These are phyloP conservation scores for Anas bahamensis DNA, from an alignment of 2,797 vertebrate species.

Conservation along the genomic window DNA sequence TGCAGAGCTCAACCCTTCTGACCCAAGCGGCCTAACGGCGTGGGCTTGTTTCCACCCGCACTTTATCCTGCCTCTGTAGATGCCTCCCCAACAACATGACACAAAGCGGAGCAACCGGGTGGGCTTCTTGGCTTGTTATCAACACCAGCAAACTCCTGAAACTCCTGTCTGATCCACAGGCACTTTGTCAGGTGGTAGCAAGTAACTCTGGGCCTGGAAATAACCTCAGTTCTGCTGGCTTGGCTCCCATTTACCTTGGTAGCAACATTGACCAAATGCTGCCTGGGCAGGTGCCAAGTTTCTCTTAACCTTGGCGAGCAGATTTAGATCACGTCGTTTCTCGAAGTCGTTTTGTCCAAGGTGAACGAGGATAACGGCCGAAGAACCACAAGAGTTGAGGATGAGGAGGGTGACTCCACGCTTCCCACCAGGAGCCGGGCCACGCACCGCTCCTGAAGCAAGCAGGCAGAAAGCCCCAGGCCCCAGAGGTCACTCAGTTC, in stretches of 20 bases:
- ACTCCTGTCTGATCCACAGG: neutral
- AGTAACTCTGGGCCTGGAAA: neutral
- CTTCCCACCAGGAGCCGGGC: neutral
- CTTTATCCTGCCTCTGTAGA: neutral
- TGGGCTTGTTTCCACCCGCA: neutral
- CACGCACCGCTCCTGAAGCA: neutral
- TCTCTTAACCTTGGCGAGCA: neutral
- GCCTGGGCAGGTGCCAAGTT: neutral
- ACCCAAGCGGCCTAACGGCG: neutral
- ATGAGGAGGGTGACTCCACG: accelerated
- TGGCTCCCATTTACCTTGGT: neutral
- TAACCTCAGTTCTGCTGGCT: neutral
- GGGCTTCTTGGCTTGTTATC: neutral
- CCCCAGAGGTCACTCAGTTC: neutral
- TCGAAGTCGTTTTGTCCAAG: neutral
- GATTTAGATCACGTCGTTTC: neutral
- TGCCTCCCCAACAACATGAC: neutral
- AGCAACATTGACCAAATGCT: constrained; percentile 1
- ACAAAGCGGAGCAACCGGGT: neutral
- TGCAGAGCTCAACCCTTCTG: neutral
- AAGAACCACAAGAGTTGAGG: neutral
- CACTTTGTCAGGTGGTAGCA: neutral
- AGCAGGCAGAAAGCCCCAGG: neutral
- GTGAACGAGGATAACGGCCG: neutral
- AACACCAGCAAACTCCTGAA: neutral